These are phyloP conservation scores for Cataglyphis hispanica DNA, from an alignment of 1,140 invertebrate species.

Conservation along the genomic window DNA sequence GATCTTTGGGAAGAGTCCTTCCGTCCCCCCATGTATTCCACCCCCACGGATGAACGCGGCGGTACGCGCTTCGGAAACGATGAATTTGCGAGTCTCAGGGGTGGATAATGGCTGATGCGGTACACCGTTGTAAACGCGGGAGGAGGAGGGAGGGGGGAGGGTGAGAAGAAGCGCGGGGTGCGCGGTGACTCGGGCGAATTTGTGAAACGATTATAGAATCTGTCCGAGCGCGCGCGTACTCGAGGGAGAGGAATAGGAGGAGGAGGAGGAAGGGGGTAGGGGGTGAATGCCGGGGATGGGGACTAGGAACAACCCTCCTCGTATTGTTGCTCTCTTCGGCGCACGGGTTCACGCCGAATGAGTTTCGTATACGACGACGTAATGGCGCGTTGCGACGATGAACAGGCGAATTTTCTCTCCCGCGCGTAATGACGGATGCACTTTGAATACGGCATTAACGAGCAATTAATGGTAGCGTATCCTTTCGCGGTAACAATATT, in stretches of 20 bases:
- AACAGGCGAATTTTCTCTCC: slow-evolving; percentile 35
- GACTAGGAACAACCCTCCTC: slow-evolving; percentile 36
- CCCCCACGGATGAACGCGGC: slow-evolving; percentile 33
- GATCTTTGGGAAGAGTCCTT: slow-evolving; percentile 23
- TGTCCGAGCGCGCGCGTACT: slow-evolving; percentile 41
- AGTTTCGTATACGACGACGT: slow-evolving; percentile 59
- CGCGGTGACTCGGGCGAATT: slow-evolving; percentile 71
- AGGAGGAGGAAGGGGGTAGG: slow-evolving; percentile 13
- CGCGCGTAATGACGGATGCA: slow-evolving; percentile 38
- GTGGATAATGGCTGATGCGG: slow-evolving; percentile 51
- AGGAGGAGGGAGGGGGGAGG: neutral
- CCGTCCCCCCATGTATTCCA: slow-evolving; percentile 11
- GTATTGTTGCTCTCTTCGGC: slow-evolving; percentile 51
- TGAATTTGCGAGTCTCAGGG: slow-evolving; percentile 65
- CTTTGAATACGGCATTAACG: slow-evolving; percentile 41
- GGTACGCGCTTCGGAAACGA: slow-evolving; percentile 41
- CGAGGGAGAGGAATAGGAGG: neutral
- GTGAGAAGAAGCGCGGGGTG: neutral
- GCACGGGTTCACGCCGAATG: slow-evolving; percentile 37
- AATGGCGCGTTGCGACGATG: slow-evolving; percentile 52
- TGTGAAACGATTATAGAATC: slow-evolving; percentile 72
- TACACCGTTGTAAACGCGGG: slow-evolving; percentile 50
- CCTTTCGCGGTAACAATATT: slow-evolving; percentile 3
- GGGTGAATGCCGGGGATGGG: neutral
- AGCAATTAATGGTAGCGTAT: slow-evolving; percentile 43